Evolutionary conservation across 2,888 invertebrate genomes (phyloP).

Genomic region (Hermodice carunculata): DNA sequence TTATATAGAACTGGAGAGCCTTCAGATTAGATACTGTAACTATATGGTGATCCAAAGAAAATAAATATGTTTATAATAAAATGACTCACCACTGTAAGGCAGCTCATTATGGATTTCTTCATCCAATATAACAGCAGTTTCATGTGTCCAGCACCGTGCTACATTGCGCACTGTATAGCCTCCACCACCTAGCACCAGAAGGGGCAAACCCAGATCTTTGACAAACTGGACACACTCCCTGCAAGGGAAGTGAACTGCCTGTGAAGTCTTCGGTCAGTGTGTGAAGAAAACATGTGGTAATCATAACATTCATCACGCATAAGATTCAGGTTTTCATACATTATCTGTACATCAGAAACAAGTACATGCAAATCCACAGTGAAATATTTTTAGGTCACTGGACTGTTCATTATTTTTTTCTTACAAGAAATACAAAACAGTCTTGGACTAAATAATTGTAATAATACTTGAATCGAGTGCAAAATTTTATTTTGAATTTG

Average conservation of each 20-base stretch:
- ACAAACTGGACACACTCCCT: conserved; percentile 97
- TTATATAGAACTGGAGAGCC: no score
- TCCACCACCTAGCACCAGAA: conserved; percentile 87
- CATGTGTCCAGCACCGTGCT: conserved; percentile 98
- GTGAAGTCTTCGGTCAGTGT: no score
- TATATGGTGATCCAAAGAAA: no score
- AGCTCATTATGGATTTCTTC: conserved; percentile 93
- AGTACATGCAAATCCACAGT: background rate
- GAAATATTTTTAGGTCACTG: background rate
- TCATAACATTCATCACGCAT: no score
- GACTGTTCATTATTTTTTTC: background rate
- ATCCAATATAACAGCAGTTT: conserved; percentile 93
- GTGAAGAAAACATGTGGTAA: no score
- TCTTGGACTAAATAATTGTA: no score
- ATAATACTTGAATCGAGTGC: no score
- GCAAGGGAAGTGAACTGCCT: conserved; percentile 44
- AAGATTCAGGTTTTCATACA: no score
- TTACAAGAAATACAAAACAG: no score
- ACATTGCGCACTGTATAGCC: conserved; percentile 96
- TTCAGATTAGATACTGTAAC: no score
- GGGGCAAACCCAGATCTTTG: conserved; percentile 90
- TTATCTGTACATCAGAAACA: background rate
- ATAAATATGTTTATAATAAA: no score
- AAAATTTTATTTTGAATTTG: no score
- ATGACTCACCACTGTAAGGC: conserved; percentile 80